These are phyloP conservation scores for Elmis aenea DNA, from an alignment of 2,888 invertebrate species.

Conservation along the genomic window DNA sequence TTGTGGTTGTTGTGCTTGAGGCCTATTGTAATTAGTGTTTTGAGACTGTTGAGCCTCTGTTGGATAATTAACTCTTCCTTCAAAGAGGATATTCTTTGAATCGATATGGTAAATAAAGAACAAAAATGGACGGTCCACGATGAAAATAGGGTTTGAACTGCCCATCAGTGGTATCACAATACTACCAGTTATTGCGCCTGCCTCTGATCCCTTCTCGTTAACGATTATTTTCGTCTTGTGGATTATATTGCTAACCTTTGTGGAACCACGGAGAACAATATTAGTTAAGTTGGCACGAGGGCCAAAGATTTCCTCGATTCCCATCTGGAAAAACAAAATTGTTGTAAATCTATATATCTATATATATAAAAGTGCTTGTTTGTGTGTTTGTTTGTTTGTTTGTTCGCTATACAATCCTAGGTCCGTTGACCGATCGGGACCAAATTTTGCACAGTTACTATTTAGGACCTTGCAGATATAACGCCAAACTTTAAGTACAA, in stretches of 20 bases:
- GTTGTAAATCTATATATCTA: too few species aligned
- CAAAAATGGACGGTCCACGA: slow-evolving; percentile 59
- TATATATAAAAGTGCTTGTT: too few species aligned
- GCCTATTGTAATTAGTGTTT: too few species aligned
- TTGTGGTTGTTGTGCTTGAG: too few species aligned
- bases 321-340: slow-evolving; percentile 52
- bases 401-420: too few species aligned
- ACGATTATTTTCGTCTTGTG: slow-evolving; percentile 63
- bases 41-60: slow-evolving; percentile 1
- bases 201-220: slow-evolving; percentile 61
- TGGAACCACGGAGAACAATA: slow-evolving; percentile 46
- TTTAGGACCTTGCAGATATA: too few species aligned
- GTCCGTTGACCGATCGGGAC: too few species aligned
- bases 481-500: too few species aligned
- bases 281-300: slow-evolving; percentile 54
- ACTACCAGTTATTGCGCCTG: slow-evolving; percentile 58
- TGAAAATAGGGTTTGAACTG: slow-evolving; percentile 48
- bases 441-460: too few species aligned
- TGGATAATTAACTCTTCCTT: slow-evolving; percentile 48
- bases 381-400: too few species aligned
- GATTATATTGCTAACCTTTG: slow-evolving; percentile 52
- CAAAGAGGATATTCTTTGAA: slow-evolving; percentile 56
- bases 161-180: slow-evolving; percentile 59
- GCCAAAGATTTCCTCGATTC: slow-evolving; percentile 54
- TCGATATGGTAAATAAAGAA: slow-evolving; percentile 59